A percentile compares a stretch with the other conserved stretches of the same genome.
phyloP scores from a whole-genome alignment of 2,888 invertebrate genomes.

The Dryobotodes eremita region DNA sequence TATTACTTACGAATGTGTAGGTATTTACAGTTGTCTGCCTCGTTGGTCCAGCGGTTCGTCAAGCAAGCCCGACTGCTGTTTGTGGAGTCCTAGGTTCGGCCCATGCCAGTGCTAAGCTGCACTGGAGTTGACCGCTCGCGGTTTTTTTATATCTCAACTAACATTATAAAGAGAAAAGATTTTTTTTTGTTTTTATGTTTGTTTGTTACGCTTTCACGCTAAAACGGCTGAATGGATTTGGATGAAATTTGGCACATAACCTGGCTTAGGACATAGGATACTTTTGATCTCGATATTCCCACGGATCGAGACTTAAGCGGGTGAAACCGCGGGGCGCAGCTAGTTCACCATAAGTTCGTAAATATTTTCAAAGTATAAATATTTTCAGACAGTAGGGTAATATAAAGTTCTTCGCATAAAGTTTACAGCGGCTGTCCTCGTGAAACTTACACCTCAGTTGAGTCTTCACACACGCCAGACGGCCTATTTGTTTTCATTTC shows the following conservation, averaged over 20 bases:
- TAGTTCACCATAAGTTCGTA: not conserved
- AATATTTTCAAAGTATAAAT: not conserved
- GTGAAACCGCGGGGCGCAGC: no score
- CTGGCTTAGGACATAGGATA: no score
- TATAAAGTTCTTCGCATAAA: not conserved
- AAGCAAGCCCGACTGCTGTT: no score
- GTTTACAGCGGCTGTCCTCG: conserved; percentile 3
- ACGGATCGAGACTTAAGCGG: no score
- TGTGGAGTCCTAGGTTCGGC: no score
- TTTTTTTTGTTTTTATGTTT: no score
- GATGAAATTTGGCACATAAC: no score
- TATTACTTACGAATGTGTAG: not conserved
- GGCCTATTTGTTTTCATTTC: conserved; percentile 18
- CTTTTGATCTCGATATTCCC: no score
- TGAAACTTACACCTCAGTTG: conserved; percentile 15
- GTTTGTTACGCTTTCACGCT: no score
- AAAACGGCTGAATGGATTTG: no score
- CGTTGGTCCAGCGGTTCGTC: no score
- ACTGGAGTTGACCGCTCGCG: not conserved
- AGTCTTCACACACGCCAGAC: conserved; percentile 3
- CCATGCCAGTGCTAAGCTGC: not conserved
- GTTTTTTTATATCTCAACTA: not conserved
- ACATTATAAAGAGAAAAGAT: no score
- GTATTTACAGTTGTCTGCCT: not conserved
- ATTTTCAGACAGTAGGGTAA: not conserved